These are phyloP conservation scores for Pipistrellus kuhlii DNA, from an alignment of 2,797 vertebrate genomes.

Conservation along the genomic window DNA sequence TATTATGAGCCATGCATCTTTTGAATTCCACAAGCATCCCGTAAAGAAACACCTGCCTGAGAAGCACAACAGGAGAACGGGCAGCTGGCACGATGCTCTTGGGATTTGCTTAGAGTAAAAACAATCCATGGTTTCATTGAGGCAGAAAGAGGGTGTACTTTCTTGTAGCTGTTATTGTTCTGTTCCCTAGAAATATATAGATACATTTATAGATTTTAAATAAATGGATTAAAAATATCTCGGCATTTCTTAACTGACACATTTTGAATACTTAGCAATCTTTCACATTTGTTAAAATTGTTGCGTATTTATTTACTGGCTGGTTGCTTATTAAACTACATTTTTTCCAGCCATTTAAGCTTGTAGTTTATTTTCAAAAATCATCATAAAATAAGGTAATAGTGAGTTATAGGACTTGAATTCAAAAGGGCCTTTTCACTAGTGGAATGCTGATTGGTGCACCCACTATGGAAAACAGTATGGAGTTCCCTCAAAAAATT, in stretches of 20 bases:
- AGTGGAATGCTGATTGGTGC: no score
- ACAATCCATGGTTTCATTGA: slow-evolving; percentile 35
- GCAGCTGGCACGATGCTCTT: neutral
- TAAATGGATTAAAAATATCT: slow-evolving; percentile 40
- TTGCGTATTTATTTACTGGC: slow-evolving; percentile 29
- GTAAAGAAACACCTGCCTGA: slow-evolving; percentile 49
- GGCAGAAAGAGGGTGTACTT: slow-evolving; percentile 49
- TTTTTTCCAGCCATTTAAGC: neutral
- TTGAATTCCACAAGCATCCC: slow-evolving; percentile 12
- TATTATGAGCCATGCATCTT: slow-evolving; percentile 11
- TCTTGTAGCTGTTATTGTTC: slow-evolving; percentile 41
- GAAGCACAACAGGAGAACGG: slow-evolving; percentile 33
- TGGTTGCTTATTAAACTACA: slow-evolving; percentile 26
- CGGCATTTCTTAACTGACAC: slow-evolving; percentile 50
- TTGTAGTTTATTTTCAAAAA: slow-evolving; percentile 42
- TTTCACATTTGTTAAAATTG: slow-evolving; percentile 59
- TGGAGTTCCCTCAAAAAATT: no score
- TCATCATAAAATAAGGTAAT: slow-evolving; percentile 21
- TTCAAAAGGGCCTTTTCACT: slow-evolving; percentile 41
- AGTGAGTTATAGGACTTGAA: slow-evolving; percentile 1
- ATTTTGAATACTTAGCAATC: slow-evolving; percentile 46
- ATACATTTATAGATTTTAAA: slow-evolving; percentile 47
- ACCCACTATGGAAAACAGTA: no score
- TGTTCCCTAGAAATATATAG: slow-evolving; percentile 42
- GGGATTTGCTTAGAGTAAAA: slow-evolving; percentile 56